Percentiles rank a stretch among this genome's conserved stretches.
Conservation (phyloP, 2,113 vertebrate species). For the Camelus dromedarius region DNA sequence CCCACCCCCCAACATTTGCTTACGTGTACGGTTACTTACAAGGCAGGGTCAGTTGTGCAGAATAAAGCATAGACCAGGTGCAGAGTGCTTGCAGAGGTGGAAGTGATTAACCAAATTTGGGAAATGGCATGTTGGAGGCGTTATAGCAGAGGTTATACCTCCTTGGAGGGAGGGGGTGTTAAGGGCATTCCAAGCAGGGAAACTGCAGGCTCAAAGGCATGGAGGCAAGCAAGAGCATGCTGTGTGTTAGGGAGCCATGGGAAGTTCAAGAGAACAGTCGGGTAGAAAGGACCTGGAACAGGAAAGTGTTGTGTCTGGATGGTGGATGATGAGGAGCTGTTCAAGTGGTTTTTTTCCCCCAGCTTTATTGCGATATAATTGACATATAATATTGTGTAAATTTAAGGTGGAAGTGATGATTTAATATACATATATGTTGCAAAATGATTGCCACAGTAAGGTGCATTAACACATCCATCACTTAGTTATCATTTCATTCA, state of each 20-base stretch:
- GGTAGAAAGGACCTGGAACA: slow-evolving; percentile 1
- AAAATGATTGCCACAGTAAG: background rate
- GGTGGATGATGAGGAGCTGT: background rate
- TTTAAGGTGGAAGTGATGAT: background rate
- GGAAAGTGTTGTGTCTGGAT: background rate
- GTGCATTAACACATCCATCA: background rate
- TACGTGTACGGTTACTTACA: background rate
- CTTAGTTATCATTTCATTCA: background rate
- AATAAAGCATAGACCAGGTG: background rate
- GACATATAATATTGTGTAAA: background rate
- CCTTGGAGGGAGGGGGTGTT: background rate
- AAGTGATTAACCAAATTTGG: slow-evolving; percentile 4
- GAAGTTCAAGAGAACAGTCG: background rate
- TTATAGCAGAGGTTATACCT: background rate
- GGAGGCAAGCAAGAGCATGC: background rate
- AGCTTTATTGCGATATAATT: background rate
- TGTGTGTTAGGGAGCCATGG: background rate
- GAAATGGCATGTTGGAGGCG: background rate
- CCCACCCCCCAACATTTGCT: background rate
- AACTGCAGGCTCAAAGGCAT: background rate
- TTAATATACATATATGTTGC: background rate
- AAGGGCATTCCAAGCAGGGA: background rate
- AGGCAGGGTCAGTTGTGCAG: background rate
- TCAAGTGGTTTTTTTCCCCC: background rate
- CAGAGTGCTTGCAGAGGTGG: background rate